phyloP scores from a whole-genome alignment of 2,797 vertebrate genomes.

The Ambastaia sidthimunki region DNA sequence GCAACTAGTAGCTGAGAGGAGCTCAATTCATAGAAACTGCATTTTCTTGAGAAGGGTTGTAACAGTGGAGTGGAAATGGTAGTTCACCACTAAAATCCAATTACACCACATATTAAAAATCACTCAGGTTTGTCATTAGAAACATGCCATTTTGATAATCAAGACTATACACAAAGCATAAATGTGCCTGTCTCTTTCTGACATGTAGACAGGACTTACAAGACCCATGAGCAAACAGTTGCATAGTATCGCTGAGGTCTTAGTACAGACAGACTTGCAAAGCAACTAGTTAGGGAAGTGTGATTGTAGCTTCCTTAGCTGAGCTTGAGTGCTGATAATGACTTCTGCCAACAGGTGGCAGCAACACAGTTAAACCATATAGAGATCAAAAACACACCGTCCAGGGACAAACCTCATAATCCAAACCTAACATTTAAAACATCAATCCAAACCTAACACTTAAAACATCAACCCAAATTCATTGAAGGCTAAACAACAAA shows the following conservation, averaged over 20 bases:
- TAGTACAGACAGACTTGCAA: slow-evolving; percentile 77
- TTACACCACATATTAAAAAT: slow-evolving; percentile 13
- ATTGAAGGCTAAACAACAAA: background rate
- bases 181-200: slow-evolving; percentile 76
- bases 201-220: slow-evolving; percentile 80
- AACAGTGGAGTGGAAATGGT: background rate
- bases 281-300: slow-evolving; percentile 24
- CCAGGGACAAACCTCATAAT: slow-evolving; percentile 6
- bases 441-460: background rate
- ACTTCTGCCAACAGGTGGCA: slow-evolving; percentile 17
- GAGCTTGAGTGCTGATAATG: slow-evolving; percentile 53
- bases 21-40: slow-evolving; percentile 10
- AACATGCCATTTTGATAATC: slow-evolving; percentile 32
- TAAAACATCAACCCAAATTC: background rate
- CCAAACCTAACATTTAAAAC: background rate
- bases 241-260: slow-evolving; percentile 58
- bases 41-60: slow-evolving; percentile 14
- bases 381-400: background rate
- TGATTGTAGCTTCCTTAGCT: slow-evolving; percentile 54
- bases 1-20: slow-evolving; percentile 11
- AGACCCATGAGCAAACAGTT: slow-evolving; percentile 55
- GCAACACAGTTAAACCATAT: background rate
- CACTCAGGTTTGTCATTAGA: slow-evolving; percentile 26
- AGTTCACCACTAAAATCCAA: slow-evolving; percentile 7
- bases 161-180: slow-evolving; percentile 28